Evolutionary conservation across 1,140 invertebrate genomes (phyloP).

Genomic region (Macrocentrus cingulum): DNA sequence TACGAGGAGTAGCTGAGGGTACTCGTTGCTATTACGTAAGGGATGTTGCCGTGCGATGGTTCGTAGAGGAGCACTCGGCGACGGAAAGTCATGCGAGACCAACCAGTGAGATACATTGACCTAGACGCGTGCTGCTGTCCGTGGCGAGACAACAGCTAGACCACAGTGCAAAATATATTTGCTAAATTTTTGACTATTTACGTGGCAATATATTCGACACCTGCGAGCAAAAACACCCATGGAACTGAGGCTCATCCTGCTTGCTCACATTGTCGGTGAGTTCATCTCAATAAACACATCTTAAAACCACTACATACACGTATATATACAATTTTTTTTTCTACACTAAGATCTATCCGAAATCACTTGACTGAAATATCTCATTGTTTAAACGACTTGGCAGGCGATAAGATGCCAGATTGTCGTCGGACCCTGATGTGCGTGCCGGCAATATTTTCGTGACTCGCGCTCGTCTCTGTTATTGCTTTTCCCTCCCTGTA

Average conservation of each 20-base stretch:
- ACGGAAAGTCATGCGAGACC: slow-evolving; percentile 30
- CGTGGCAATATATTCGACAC: too few species aligned
- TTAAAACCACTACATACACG: too few species aligned
- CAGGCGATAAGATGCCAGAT: slow-evolving; percentile 11
- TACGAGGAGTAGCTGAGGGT: slow-evolving; percentile 22
- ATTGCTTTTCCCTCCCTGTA: not conserved
- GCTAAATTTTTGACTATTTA: too few species aligned
- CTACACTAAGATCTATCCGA: not conserved
- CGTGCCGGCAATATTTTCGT: slow-evolving; percentile 25
- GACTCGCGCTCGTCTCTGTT: slow-evolving; percentile 6
- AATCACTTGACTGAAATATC: not conserved
- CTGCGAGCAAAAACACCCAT: slow-evolving; percentile 36
- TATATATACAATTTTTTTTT: too few species aligned
- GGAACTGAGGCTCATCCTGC: slow-evolving; percentile 48
- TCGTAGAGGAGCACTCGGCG: slow-evolving; percentile 31
- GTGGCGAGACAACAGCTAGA: slow-evolving; percentile 13
- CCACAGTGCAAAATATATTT: not conserved
- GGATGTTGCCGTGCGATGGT: slow-evolving; percentile 36
- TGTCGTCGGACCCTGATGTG: slow-evolving; percentile 12
- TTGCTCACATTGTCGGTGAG: slow-evolving; percentile 50
- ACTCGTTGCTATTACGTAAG: slow-evolving; percentile 44
- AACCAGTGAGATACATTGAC: slow-evolving; percentile 15
- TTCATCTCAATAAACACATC: slow-evolving; percentile 20
- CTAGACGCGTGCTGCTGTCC: slow-evolving; percentile 1
- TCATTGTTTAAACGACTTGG: slow-evolving; percentile 4